phyloP scores from a whole-genome alignment of 2,888 invertebrate species.

The Drosophila neotestacea region DNA sequence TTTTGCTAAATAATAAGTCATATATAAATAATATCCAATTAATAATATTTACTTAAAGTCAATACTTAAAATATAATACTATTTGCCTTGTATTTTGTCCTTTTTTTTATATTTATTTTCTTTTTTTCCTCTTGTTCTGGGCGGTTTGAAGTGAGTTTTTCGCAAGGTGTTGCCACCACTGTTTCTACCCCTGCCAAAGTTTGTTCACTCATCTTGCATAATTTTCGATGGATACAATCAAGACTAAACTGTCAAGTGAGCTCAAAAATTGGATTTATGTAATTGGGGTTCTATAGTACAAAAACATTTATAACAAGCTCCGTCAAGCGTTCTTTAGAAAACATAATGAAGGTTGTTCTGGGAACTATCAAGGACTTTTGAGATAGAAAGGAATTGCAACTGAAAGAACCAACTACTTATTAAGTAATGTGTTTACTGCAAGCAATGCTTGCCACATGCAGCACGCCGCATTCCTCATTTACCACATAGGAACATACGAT shows the following conservation, averaged over 20 bases:
- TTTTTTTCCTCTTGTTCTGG: no score
- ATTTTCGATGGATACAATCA: background rate
- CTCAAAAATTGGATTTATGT: background rate
- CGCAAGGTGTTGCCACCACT: no score
- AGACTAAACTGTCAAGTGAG: constrained; percentile 1
- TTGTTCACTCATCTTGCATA: no score
- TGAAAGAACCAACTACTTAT: constrained; percentile 8
- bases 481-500: constrained; percentile 14
- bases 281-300: no score
- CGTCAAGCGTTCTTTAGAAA: background rate
- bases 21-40: no score
- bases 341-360: constrained; percentile 1
- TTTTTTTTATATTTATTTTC: no score
- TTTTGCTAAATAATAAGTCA: no score
- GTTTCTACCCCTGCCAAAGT: background rate
- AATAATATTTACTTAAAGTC: no score
- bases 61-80: no score
- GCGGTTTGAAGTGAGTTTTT: no score
- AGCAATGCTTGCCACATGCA: background rate
- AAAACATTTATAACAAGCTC: constrained; percentile 1
- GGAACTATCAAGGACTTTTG: background rate
- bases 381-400: background rate
- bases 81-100: no score
- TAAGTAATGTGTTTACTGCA: constrained; percentile 23
- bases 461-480: constrained; percentile 15